Evolutionary conservation across 2,797 vertebrate genomes (phyloP), one percentile per base, ranked within the genome.

Genomic region (Cyprinodon diabolis): DNA sequence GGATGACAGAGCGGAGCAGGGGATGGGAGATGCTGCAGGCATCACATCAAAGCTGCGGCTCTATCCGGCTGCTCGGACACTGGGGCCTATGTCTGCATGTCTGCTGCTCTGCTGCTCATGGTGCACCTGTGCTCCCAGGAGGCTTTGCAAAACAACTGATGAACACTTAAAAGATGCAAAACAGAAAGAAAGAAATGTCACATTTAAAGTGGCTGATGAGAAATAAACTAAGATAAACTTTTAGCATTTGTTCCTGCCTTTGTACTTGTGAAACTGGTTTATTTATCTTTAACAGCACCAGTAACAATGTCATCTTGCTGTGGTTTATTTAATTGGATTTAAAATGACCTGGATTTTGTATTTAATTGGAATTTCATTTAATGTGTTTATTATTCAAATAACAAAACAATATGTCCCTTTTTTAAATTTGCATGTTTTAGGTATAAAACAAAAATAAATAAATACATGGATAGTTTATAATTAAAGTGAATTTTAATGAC

Each of bases 1-100:
- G 55, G 52, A 85, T 40, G 74, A 82, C 70, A 85, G 84, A 88
- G 85, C 12, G 49, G 80, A 83, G 85, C 57, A 54, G 84, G 87
- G 89, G 89, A 90, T 81, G 70, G 81, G 84, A 77, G 80, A 89
- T 75, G 87, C 78, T 84, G 82, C 73, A 87, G 91, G 91, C 91
- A 92, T 87, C 85, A 91, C 89, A 91, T 93, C 91, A 94, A 94
- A 93, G 93, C 81, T 43, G 74, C 72, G 54, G 68, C 83, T 93
- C 89, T 81, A 90, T 92, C 92, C 91, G 89, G 92, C 81, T 68
- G 8, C 79, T 82, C 10, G 72, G 84, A 93, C 91, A 94, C 84
- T 92, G 91, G 76, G 65, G 72, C 78, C 90, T 87, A 86, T 92
- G 89, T 91, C 77, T 66, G 54, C 65, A 66, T 52, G 72, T 79